A percentile compares a stretch with the other conserved stretches of the same genome.
Evolutionary conservation across 2,888 invertebrate genomes (phyloP).

Genomic region (Syrista parreyssii): DNA sequence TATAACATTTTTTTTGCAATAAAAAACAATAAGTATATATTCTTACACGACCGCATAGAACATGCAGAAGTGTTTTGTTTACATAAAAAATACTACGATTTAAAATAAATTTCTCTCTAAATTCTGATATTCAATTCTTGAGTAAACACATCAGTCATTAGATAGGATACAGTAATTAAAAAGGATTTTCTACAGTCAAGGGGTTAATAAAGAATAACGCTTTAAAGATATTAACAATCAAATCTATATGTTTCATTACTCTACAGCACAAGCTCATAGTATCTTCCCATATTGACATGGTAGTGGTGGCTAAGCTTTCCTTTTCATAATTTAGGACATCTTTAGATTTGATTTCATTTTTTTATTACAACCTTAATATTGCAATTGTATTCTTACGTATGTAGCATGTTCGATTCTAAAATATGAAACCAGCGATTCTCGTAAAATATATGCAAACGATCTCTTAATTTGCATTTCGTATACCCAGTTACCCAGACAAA

Average conservation of each 20-base stretch:
- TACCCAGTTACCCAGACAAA: background rate
- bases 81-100: background rate
- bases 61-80: background rate
- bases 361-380: background rate
- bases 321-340: constrained; percentile 4
- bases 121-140: background rate
- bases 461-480: background rate
- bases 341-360: background rate
- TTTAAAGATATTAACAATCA: constrained; percentile 13
- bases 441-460: background rate
- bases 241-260: constrained; percentile 7
- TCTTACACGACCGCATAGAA: no score
- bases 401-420: background rate
- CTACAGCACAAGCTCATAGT: background rate
- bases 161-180: background rate
- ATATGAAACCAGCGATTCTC: background rate
- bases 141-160: background rate
- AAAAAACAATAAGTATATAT: background rate
- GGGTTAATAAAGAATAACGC: constrained; percentile 8
- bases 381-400: background rate
- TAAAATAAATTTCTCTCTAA: background rate
- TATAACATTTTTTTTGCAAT: background rate
- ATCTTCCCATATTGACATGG: background rate
- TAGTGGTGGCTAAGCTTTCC: background rate
- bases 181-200: background rate